Conservation (phyloP, 2,888 invertebrate species). For the Panopea generosa region DNA sequence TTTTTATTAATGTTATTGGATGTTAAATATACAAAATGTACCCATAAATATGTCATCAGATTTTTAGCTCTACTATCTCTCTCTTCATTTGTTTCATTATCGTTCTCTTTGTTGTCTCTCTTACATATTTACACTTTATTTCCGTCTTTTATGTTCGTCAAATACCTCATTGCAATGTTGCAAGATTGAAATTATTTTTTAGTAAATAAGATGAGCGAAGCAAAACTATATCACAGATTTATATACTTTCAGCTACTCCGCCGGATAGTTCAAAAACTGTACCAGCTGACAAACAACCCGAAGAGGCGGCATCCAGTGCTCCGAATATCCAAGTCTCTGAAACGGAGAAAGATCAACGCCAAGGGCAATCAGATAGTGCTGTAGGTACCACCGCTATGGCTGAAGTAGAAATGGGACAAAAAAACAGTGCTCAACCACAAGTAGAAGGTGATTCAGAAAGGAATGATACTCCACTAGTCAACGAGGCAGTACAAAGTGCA, state of each 20-base stretch:
- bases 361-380: conserved; percentile 43
- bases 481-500: conserved; percentile 32
- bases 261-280: conserved; percentile 17
- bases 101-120: too few relatives aligned
- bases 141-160: too few relatives aligned
- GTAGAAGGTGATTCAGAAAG: conserved; percentile 26
- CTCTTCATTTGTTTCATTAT: too few relatives aligned
- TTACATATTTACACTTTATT: too few relatives aligned
- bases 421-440: conserved; percentile 22
- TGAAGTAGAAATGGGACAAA: conserved; percentile 30
- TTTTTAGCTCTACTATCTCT: too few relatives aligned
- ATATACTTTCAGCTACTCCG: conserved; percentile 24
- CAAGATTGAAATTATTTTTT: too few relatives aligned
- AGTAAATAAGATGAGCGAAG: too few relatives aligned
- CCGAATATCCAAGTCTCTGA: conserved; percentile 24
- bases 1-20: too few relatives aligned
- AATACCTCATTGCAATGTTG: too few relatives aligned
- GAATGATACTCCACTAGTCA: conserved; percentile 31
- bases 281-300: conserved; percentile 16
- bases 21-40: too few relatives aligned
- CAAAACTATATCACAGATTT: too few relatives aligned
- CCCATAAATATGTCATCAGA: too few relatives aligned
- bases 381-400: conserved; percentile 22
- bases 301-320: conserved; percentile 25
- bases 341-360: conserved; percentile 18